phyloP scores from a whole-genome alignment of 2,888 invertebrate genomes.

The Drosophila heteroneura region DNA sequence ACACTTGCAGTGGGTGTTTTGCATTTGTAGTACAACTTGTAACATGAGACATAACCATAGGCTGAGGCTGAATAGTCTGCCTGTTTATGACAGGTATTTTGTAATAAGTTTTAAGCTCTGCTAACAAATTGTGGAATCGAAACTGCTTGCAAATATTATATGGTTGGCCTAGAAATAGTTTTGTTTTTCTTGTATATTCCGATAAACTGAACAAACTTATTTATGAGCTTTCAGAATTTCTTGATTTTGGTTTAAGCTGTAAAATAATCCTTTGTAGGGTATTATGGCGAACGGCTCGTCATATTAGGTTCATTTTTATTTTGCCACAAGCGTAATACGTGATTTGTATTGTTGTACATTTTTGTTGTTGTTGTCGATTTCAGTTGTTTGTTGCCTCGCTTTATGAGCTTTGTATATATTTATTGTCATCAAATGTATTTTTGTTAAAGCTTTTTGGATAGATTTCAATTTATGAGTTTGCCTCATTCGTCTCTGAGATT shows the following conservation, averaged over 20 bases:
- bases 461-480: slow-evolving; percentile 54
- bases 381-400: slow-evolving; percentile 16
- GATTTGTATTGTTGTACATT: slow-evolving; percentile 22
- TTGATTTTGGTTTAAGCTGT: background rate
- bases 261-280: background rate
- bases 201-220: background rate
- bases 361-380: slow-evolving; percentile 1
- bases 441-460: slow-evolving; percentile 46
- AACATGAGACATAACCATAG: background rate
- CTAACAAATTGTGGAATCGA: background rate
- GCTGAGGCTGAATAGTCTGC: background rate
- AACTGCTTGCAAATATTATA: background rate
- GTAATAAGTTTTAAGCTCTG: background rate
- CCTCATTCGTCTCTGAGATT: slow-evolving; percentile 36
- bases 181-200: background rate
- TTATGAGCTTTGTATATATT: slow-evolving; percentile 51
- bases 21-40: background rate
- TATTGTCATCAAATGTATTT: slow-evolving; percentile 57
- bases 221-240: background rate
- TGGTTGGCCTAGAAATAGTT: background rate
- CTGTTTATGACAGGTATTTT: background rate
- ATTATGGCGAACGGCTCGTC: background rate
- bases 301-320: background rate
- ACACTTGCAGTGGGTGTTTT: background rate
- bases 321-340: slow-evolving; percentile 21